Conservation (phyloP, 1,140 invertebrate genomes). For the Drosophila subpulchrella region DNA sequence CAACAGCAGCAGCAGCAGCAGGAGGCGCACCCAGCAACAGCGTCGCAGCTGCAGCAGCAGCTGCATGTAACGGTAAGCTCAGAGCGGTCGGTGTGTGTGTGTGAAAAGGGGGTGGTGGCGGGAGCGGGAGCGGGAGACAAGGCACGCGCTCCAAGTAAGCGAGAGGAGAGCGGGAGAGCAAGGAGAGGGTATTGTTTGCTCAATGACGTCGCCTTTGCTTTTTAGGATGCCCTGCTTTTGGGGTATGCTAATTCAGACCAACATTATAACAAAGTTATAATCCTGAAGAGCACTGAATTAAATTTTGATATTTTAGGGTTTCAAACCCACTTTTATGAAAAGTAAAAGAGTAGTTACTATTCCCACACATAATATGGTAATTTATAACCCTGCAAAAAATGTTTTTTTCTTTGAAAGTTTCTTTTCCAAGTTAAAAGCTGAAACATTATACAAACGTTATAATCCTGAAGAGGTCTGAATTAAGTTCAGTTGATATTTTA, state of each 20-base stretch:
- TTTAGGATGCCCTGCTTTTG: conserved; percentile 6
- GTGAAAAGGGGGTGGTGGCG: neutral
- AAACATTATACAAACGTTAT: no score
- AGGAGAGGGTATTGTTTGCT: conserved; percentile 44
- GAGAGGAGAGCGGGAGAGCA: conserved; percentile 17
- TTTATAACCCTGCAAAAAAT: no score
- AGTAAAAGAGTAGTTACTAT: neutral
- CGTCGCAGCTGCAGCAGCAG: conserved; percentile 62
- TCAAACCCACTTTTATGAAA: no score
- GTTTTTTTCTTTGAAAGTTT: no score
- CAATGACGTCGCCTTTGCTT: conserved; percentile 43
- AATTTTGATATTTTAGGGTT: no score
- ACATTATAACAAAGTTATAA: neutral
- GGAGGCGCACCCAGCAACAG: conserved; percentile 69
- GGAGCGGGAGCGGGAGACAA: conserved; percentile 23
- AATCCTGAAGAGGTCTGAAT: no score
- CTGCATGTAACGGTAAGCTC: conserved; percentile 76
- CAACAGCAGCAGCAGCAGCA: conserved; percentile 40
- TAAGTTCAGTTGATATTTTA: no score
- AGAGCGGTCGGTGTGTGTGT: conserved; percentile 5
- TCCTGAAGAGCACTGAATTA: neutral
- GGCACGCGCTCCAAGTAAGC: conserved; percentile 63
- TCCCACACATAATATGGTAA: neutral
- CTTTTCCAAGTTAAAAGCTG: no score
- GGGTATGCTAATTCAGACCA: conserved; percentile 6